Percentiles rank a stretch among this genome's conserved stretches.
These are phyloP conservation scores for Hystrix brachyura DNA, from an alignment of 2,113 vertebrate species.

Conservation along the genomic window DNA sequence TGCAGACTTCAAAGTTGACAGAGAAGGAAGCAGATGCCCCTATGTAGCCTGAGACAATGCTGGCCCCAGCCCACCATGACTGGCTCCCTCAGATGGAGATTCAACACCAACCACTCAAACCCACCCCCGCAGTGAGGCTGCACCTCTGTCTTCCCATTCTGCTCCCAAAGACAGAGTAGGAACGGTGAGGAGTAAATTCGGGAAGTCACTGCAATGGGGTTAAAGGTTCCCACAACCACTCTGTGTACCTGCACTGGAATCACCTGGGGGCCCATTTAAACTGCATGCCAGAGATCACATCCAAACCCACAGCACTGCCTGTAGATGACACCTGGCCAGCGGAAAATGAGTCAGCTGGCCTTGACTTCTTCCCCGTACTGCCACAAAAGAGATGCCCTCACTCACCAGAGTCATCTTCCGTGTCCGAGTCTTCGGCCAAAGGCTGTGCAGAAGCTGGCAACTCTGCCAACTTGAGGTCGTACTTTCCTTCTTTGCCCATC, in stretches of 20 bases:
- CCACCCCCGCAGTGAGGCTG: background rate
- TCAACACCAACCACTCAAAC: background rate
- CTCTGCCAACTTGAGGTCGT: slow-evolving; percentile 97
- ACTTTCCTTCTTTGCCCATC: slow-evolving; percentile 99
- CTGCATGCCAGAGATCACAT: background rate
- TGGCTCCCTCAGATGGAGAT: background rate
- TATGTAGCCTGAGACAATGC: background rate
- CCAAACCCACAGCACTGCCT: background rate
- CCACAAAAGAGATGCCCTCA: background rate
- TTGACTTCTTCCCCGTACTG: background rate
- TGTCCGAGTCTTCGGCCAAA: slow-evolving; percentile 95
- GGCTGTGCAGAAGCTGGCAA: slow-evolving; percentile 92
- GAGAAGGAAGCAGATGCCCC: background rate
- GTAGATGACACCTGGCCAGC: background rate
- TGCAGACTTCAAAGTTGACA: background rate
- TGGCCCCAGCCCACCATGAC: no score
- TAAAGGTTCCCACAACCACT: background rate
- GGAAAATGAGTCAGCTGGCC: background rate
- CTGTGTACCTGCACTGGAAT: background rate
- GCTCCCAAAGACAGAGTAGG: background rate
- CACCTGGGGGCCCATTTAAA: background rate
- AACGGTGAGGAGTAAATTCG: background rate
- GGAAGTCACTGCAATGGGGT: background rate
- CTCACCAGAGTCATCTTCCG: slow-evolving; percentile 97
- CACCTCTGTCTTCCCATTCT: background rate